phyloP scores from a whole-genome alignment of 2,888 invertebrate species.

The Metopia argyrocephala region DNA sequence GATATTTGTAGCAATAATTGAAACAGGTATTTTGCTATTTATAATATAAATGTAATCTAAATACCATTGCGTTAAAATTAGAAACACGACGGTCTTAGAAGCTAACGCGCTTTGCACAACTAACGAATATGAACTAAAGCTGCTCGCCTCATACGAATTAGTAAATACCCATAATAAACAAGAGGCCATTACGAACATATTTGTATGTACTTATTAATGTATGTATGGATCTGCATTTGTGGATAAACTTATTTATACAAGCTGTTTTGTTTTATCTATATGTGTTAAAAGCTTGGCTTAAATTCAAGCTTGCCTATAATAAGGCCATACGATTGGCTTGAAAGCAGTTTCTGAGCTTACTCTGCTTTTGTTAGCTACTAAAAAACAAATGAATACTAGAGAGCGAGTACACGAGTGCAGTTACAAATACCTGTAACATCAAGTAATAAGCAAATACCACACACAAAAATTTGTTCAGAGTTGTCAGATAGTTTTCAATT shows the following conservation, averaged over 20 bases:
- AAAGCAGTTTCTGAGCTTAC: slow-evolving; percentile 7
- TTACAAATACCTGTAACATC: slow-evolving; percentile 4
- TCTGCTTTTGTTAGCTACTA: slow-evolving; percentile 24
- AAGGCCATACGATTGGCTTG: slow-evolving; percentile 47
- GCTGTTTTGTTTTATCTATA: slow-evolving; percentile 17
- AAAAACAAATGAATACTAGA: slow-evolving; percentile 6
- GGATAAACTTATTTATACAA: background rate
- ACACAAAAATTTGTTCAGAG: background rate
- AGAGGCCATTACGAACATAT: background rate
- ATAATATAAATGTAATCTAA: slow-evolving; percentile 26
- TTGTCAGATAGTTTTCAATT: too few species aligned
- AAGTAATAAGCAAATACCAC: slow-evolving; percentile 2
- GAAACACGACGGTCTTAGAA: slow-evolving; percentile 46
- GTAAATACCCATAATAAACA: slow-evolving; percentile 48
- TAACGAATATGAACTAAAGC: slow-evolving; percentile 57
- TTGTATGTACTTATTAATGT: background rate
- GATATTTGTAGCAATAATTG: background rate
- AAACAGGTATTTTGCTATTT: slow-evolving; percentile 43
- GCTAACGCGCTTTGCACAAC: slow-evolving; percentile 54
- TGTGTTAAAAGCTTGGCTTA: slow-evolving; percentile 57
- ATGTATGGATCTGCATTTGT: background rate
- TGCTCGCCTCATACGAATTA: slow-evolving; percentile 47
- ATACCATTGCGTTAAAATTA: slow-evolving; percentile 45
- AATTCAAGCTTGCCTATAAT: slow-evolving; percentile 54
- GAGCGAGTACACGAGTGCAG: slow-evolving; percentile 17